phyloP scores from a whole-genome alignment of 2,888 invertebrate genomes.

The Podabrus alpinus region DNA sequence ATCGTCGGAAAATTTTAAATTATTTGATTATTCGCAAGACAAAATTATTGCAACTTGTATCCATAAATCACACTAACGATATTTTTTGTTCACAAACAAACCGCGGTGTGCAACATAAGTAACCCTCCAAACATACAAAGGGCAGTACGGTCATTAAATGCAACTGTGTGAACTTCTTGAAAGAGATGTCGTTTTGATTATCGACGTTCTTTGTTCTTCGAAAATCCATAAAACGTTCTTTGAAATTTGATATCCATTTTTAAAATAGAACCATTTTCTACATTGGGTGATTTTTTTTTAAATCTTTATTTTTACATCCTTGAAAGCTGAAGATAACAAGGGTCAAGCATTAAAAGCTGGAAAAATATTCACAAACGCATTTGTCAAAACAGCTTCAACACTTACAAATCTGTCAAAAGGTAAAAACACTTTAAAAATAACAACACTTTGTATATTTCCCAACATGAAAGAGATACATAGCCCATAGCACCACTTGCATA shows the following conservation, averaged over 20 bases:
- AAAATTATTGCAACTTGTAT: background rate
- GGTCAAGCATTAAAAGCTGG: background rate
- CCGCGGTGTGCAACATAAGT: background rate
- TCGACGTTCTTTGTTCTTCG: background rate
- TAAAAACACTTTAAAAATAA: constrained; percentile 17
- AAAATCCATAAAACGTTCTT: background rate
- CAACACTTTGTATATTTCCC: constrained; percentile 11
- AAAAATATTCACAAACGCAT: constrained; percentile 5
- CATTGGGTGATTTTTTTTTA: background rate
- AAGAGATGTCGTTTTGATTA: background rate
- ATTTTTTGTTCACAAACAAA: background rate
- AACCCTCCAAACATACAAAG: background rate
- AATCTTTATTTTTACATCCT: background rate
- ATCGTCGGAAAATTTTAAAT: too few species aligned
- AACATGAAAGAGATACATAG: constrained; percentile 5
- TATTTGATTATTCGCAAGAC: background rate
- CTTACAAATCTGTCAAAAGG: constrained; percentile 7
- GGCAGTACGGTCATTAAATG: background rate
- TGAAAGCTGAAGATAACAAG: background rate
- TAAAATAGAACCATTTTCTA: background rate
- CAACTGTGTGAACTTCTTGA: background rate
- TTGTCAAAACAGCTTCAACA: constrained; percentile 8
- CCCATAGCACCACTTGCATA: background rate
- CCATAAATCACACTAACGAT: background rate
- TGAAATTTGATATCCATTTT: background rate